Base-by-base conservation (phyloP, 1,140 invertebrate genomes). In the Caerostris darwini region DNA sequence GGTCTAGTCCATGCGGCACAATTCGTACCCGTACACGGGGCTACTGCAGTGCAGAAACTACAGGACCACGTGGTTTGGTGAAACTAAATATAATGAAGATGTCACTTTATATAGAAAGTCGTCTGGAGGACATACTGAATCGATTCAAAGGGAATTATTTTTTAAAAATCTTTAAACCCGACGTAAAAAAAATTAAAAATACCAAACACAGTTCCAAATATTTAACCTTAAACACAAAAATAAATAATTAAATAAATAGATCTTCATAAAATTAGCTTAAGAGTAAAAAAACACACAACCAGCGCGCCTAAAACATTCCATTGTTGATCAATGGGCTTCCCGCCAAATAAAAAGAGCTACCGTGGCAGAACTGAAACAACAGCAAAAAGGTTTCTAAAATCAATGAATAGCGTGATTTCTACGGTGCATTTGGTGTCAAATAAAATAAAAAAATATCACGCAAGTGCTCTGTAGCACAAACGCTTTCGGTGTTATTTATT, bases 311-410 rank as follows among this genome's bases (percentile, higher is more conserved):
- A 64, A 64, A 64, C 10, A 64, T 64, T 12, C 61, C 10, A 14
- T 17, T 34, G 4, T 17, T 14, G 17, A 64, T 64, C 61, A 64
- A 64, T 64, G 61, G 61, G 10, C 12, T 14, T 64, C 61, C 61
- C 61, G 61, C 61, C 61, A 64, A 10, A 64, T 17, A 12, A 10
- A 12, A 64, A 34, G 34, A 34, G 34, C 34, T 34, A 34, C 61
- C 12, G 17, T 64, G 8, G 1, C 58, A 3, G 61, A 14, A 14
- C 12, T 12, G 17, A 81, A 54, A 81, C 12, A 81, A 81, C 61
- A 64, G 34, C 64, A 81, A 34, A 81, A 81, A 34, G 71, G 71
- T 8, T 81, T 81, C 71, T 34, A 81, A 81, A 81, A 81, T 81
- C 71, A 81, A 81, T 81, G 71, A 34, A 81, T 81, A 81, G 71